A percentile compares a stretch with the other conserved stretches of the same genome.
phyloP scores from a whole-genome alignment of 64 coral and sea anemone genomes.

The Porites australiensis region DNA sequence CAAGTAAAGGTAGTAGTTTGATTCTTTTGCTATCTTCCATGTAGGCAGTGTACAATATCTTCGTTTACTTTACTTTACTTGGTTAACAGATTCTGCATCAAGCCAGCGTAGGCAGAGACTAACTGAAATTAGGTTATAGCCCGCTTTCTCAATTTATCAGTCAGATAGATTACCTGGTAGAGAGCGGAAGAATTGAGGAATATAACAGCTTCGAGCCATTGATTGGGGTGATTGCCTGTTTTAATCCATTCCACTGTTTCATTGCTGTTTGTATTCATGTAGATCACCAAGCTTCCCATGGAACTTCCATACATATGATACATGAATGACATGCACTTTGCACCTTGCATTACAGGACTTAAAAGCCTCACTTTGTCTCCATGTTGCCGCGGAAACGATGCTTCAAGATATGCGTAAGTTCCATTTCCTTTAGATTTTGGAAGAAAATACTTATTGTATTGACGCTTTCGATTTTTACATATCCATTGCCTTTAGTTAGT shows the following conservation, averaged over 20 bases:
- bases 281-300: constrained; percentile 61
- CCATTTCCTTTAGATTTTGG: constrained; percentile 18
- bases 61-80: too few relatives aligned
- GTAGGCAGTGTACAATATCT: too few relatives aligned
- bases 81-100: too few relatives aligned
- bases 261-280: constrained; percentile 13
- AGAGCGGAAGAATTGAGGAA: constrained; percentile 24
- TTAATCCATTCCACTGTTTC: constrained; percentile 53
- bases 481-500: too few relatives aligned
- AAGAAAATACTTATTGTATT: too few relatives aligned
- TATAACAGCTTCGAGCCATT: constrained; percentile 29
- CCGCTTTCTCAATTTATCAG: too few relatives aligned
- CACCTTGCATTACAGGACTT: constrained; percentile 43
- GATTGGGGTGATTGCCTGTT: constrained; percentile 41
- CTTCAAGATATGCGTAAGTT: constrained; percentile 57
- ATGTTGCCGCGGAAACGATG: background rate
- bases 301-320: constrained; percentile 63
- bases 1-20: too few relatives aligned
- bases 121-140: too few relatives aligned
- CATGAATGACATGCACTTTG: constrained; percentile 47
- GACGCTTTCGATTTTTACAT: too few relatives aligned
- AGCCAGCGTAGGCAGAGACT: too few relatives aligned
- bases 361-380: constrained; percentile 46
- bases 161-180: constrained; percentile 34
- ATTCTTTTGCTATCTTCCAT: too few relatives aligned